Conservation (phyloP, 2,113 vertebrate species). For the Puma concolor region DNA sequence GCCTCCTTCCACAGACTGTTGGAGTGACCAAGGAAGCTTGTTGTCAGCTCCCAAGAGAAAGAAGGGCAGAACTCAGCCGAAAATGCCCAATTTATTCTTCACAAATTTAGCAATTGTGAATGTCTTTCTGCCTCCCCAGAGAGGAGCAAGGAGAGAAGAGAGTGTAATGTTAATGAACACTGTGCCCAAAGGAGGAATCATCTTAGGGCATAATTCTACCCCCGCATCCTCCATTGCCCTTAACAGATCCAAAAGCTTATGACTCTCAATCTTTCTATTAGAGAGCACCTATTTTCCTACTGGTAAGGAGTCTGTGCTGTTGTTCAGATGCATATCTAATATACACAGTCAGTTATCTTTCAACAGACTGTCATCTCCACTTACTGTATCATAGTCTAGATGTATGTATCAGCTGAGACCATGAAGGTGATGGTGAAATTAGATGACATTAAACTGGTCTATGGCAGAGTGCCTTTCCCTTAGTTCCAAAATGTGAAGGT, state of each 20-base stretch:
- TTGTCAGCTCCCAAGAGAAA: background rate
- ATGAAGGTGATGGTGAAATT: background rate
- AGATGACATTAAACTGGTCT: background rate
- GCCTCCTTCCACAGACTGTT: background rate
- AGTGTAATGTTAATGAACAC: background rate
- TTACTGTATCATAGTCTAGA: constrained; percentile 4
- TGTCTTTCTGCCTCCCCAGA: background rate
- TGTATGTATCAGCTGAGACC: background rate
- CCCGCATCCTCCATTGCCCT: too few relatives aligned
- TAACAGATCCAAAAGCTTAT: background rate
- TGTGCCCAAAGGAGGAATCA: background rate
- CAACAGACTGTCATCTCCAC: constrained; percentile 14
- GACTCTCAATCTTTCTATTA: background rate
- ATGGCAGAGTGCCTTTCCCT: background rate
- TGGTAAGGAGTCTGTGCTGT: background rate
- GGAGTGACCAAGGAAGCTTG: background rate
- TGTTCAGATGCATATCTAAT: background rate
- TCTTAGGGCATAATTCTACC: background rate
- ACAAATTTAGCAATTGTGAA: background rate
- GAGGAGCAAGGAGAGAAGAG: background rate
- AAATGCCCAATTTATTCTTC: background rate
- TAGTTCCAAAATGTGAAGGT: background rate
- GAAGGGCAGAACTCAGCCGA: background rate
- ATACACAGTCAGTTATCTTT: background rate
- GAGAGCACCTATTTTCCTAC: background rate